A percentile compares a stretch with the other conserved stretches of the same genome.
Evolutionary conservation across 2,888 invertebrate species (phyloP).

Genomic region (Cacoxenus indagator): DNA sequence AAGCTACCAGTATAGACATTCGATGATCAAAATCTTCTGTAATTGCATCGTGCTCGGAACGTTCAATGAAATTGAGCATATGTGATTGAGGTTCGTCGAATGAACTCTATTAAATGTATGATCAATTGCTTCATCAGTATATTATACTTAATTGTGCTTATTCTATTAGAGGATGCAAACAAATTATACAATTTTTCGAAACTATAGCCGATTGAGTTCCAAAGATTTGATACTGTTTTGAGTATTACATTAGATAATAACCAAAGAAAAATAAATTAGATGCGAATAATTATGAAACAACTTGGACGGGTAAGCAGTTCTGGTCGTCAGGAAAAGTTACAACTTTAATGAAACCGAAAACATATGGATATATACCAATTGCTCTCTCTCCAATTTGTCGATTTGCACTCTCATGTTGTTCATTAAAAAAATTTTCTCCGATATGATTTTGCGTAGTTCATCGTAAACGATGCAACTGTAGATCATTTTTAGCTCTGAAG

Average conservation of each 20-base stretch:
- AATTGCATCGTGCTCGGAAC: constrained; percentile 43
- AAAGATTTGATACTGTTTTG: too few relatives aligned
- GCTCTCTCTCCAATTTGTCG: constrained; percentile 59
- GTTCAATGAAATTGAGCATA: constrained; percentile 41
- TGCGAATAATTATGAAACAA: background rate
- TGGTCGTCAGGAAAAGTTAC: too few relatives aligned
- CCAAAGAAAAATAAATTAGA: too few relatives aligned
- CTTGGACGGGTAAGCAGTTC: too few relatives aligned
- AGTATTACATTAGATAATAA: too few relatives aligned
- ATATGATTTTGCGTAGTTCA: constrained; percentile 56
- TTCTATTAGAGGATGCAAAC: background rate
- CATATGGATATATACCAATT: constrained; percentile 47
- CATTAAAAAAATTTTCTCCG: constrained; percentile 62
- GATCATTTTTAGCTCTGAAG: constrained; percentile 47
- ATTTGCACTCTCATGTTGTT: constrained; percentile 65
- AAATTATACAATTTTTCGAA: background rate
- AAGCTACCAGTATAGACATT: background rate
- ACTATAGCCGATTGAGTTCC: background rate
- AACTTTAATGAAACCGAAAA: background rate
- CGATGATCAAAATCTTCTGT: background rate
- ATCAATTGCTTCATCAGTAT: too few relatives aligned
- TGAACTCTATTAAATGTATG: constrained; percentile 45
- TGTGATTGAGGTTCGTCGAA: constrained; percentile 37
- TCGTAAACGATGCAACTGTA: constrained; percentile 58
- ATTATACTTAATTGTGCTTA: too few relatives aligned